Evolutionary conservation across 2,113 vertebrate genomes (phyloP).

Genomic region (Pheucticus melanocephalus): DNA sequence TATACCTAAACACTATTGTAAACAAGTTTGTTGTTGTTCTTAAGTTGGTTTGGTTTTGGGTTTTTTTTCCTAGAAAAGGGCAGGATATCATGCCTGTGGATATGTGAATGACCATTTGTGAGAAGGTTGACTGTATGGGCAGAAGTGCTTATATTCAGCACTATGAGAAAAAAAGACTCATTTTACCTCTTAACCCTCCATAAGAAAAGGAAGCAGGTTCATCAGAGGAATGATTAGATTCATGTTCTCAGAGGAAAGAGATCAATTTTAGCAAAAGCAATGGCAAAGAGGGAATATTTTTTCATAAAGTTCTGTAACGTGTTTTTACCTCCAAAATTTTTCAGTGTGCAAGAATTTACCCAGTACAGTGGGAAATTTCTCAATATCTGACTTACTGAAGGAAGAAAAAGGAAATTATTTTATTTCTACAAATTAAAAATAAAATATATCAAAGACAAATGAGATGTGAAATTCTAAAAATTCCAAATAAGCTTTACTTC

Average conservation of each 20-base stretch:
- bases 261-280: not conserved
- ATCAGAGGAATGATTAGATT: not conserved
- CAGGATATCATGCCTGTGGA: not conserved
- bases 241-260: not conserved
- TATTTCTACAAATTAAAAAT: not conserved
- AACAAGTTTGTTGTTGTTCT: not conserved
- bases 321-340: not conserved
- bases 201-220: not conserved
- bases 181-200: not conserved
- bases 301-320: not conserved
- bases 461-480: not conserved
- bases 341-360: not conserved
- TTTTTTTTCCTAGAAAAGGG: not conserved
- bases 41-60: accelerated
- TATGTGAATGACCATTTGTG: not conserved
- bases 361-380: not conserved
- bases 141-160: not conserved
- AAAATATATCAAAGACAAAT: not conserved
- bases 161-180: not conserved
- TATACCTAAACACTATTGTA: not conserved
- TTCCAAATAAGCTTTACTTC: not conserved
- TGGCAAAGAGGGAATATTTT: not conserved
- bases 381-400: not conserved
- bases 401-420: not conserved
- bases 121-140: not conserved